Evolutionary conservation across 2,797 vertebrate species (phyloP).

Genomic region (Choloepus didactylus): DNA sequence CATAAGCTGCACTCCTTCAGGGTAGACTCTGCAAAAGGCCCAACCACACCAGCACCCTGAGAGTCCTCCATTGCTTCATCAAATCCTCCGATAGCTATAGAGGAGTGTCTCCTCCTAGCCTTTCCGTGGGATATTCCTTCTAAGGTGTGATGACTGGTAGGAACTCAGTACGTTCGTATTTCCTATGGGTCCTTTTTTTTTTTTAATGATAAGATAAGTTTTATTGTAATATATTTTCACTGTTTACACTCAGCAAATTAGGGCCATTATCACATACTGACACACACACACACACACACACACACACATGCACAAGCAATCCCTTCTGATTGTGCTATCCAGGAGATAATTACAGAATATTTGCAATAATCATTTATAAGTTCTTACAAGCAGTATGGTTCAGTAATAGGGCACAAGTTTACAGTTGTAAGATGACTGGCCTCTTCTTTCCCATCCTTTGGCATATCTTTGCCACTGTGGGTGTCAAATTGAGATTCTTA

Average conservation of each 20-base stretch:
- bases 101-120: neutral
- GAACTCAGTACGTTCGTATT: neutral
- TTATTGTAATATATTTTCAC: neutral
- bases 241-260: neutral
- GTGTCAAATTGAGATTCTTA: neutral
- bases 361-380: neutral
- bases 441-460: neutral
- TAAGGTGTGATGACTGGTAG: neutral
- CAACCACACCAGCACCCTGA: no score
- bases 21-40: neutral
- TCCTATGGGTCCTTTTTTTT: no score
- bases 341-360: neutral
- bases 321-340: neutral
- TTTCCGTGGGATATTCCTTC: neutral
- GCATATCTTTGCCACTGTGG: neutral
- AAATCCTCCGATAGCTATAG: neutral
- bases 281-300: no score
- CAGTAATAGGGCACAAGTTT: no score
- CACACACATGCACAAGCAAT: neutral
- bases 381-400: neutral
- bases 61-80: rapidly evolving
- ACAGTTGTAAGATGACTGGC: no score
- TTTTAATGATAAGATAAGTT: neutral
- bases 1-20: neutral
- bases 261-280: neutral